Percentiles rank a stretch among this genome's conserved stretches.
phyloP scores from a whole-genome alignment of 2,797 vertebrate genomes.

The Adrianichthys oophorus region DNA sequence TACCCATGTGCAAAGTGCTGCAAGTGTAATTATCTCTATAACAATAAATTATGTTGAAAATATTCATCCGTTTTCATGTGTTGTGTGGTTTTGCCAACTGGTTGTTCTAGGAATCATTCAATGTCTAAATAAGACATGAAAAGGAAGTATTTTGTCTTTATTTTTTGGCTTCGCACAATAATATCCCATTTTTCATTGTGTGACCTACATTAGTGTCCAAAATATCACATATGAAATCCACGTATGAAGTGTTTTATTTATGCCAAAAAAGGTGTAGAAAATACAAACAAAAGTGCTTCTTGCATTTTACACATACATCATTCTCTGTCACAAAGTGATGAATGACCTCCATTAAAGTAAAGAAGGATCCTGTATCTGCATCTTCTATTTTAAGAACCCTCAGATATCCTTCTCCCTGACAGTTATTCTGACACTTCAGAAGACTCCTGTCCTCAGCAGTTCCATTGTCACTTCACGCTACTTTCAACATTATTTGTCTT shows the following conservation, averaged over 20 bases:
- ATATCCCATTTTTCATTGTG: too few species aligned
- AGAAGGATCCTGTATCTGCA: slow-evolving; percentile 2
- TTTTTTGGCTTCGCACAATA: too few species aligned
- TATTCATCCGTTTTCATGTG: too few species aligned
- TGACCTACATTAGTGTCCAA: background rate
- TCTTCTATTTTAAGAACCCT: slow-evolving; percentile 18
- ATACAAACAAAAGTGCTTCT: background rate
- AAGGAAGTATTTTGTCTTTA: too few species aligned
- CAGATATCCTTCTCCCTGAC: slow-evolving; percentile 7
- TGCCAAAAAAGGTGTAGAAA: background rate
- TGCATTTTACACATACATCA: background rate
- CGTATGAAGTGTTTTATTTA: background rate
- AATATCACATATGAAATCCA: background rate
- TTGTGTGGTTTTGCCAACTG: too few species aligned
- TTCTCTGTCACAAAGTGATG: slow-evolving; percentile 1
- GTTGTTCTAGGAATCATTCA: too few species aligned
- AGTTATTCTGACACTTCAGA: background rate
- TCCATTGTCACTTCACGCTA: slow-evolving; percentile 9
- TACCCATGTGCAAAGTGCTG: too few species aligned
- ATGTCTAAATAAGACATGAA: too few species aligned
- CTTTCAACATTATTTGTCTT: slow-evolving; percentile 20
- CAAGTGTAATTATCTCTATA: too few species aligned
- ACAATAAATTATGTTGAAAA: too few species aligned
- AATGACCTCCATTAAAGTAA: slow-evolving; percentile 3
- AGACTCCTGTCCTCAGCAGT: slow-evolving; percentile 3